Percentiles rank a stretch among this genome's conserved stretches.
phyloP scores from a whole-genome alignment of 2,113 vertebrate genomes.

The Passer domesticus region DNA sequence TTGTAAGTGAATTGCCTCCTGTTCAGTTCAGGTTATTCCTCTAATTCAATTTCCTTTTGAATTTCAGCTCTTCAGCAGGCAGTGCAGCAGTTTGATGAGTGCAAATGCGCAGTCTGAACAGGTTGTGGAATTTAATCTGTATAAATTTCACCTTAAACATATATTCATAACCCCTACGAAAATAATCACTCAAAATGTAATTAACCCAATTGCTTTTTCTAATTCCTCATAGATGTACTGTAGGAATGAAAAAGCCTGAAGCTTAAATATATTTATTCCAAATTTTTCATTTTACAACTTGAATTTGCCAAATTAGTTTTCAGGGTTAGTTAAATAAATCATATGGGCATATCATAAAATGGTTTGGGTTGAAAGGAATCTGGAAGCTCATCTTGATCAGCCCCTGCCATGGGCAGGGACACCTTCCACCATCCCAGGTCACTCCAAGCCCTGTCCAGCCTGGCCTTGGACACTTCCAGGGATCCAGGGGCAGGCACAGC shows the following conservation, averaged over 20 bases:
- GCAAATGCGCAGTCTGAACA: neutral
- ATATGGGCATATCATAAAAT: neutral
- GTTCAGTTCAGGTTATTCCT: neutral
- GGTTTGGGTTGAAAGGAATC: neutral
- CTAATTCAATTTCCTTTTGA: neutral
- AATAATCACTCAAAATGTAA: neutral
- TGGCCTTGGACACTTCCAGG: neutral
- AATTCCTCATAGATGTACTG: neutral
- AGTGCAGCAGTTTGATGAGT: neutral
- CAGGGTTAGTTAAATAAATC: neutral
- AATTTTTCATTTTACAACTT: neutral
- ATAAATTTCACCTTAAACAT: neutral
- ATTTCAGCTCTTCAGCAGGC: neutral
- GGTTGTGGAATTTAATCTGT: neutral
- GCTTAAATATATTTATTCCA: neutral
- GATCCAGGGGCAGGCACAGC: neutral
- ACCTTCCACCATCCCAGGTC: neutral
- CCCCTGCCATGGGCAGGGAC: neutral
- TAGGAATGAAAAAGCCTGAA: neutral
- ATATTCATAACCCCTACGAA: neutral
- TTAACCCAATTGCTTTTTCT: neutral
- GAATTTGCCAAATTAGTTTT: neutral
- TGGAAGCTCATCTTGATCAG: neutral
- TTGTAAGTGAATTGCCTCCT: neutral
- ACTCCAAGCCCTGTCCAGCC: fast-evolving